Evolutionary conservation across 2,113 vertebrate species (phyloP).

Genomic region (Galbula dea): DNA sequence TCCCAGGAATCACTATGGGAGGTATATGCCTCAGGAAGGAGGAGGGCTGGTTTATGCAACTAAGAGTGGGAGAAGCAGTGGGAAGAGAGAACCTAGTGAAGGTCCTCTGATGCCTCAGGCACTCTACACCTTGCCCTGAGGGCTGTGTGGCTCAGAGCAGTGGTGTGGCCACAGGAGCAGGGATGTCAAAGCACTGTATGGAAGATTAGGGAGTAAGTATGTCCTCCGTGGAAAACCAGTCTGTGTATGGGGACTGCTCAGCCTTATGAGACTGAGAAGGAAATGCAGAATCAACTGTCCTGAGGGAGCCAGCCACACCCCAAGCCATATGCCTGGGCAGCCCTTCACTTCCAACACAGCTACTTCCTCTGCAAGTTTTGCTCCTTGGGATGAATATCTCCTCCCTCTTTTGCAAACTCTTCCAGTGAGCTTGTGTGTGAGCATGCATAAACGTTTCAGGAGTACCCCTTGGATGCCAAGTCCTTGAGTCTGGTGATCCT

Average conservation of each 20-base stretch:
- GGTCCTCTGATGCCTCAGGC: not conserved
- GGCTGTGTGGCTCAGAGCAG: not conserved
- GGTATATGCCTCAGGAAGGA: not conserved
- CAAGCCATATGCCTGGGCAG: accelerated
- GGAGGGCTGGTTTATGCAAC: not conserved
- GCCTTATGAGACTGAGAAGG: not conserved
- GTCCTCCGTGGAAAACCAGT: not conserved
- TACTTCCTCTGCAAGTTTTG: not conserved
- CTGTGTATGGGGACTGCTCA: not conserved
- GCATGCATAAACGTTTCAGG: not conserved
- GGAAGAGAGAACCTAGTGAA: not conserved
- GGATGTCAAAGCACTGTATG: not conserved
- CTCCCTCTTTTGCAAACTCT: not conserved
- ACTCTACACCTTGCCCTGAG: not conserved
- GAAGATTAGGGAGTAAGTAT: not conserved
- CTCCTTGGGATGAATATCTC: not conserved
- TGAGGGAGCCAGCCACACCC: not conserved
- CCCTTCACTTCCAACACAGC: not conserved
- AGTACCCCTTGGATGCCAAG: not conserved
- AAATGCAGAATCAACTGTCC: not conserved
- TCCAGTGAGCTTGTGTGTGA: not conserved
- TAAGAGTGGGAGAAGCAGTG: not conserved
- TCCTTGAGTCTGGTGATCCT: not conserved
- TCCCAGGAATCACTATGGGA: not conserved
- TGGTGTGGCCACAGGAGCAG: accelerated